Conservation (phyloP, 2,888 invertebrate genomes). For the Torymus tubicola region DNA sequence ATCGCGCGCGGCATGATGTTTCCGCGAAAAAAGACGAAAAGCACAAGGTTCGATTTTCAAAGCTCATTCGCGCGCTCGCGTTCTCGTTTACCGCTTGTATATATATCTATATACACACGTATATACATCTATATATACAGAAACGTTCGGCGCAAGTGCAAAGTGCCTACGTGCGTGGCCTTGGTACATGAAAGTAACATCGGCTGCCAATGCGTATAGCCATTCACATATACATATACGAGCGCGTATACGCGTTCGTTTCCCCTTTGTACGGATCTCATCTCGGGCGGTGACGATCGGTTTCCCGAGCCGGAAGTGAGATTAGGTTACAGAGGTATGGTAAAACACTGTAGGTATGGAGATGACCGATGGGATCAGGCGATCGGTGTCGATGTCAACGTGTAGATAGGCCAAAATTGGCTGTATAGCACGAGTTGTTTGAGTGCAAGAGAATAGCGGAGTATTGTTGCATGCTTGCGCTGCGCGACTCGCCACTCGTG, state of each 20-base stretch:
- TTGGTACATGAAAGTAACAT: constrained; percentile 74
- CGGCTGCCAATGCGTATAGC: not conserved
- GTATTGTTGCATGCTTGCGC: no score
- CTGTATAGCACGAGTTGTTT: no score
- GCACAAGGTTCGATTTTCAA: constrained; percentile 25
- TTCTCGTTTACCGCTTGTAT: not conserved
- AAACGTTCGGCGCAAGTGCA: constrained; percentile 43
- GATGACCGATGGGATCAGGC: no score
- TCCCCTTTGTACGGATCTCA: constrained; percentile 51
- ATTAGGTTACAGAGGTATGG: constrained; percentile 17
- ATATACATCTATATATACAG: not conserved
- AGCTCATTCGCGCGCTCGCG: not conserved
- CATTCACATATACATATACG: not conserved
- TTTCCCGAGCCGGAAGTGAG: constrained; percentile 9
- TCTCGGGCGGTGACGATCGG: constrained; percentile 33
- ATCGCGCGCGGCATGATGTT: no score
- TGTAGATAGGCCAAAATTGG: no score
- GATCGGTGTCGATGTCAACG: no score
- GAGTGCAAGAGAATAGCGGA: no score
- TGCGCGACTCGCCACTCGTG: no score
- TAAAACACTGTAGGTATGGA: not conserved
- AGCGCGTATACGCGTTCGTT: constrained; percentile 49
- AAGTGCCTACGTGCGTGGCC: constrained; percentile 68
- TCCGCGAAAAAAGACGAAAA: no score
- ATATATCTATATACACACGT: not conserved